A percentile compares a stretch with the other conserved stretches of the same genome.
Conservation (phyloP, 2,113 vertebrate species). For the Lutjanus erythropterus region DNA sequence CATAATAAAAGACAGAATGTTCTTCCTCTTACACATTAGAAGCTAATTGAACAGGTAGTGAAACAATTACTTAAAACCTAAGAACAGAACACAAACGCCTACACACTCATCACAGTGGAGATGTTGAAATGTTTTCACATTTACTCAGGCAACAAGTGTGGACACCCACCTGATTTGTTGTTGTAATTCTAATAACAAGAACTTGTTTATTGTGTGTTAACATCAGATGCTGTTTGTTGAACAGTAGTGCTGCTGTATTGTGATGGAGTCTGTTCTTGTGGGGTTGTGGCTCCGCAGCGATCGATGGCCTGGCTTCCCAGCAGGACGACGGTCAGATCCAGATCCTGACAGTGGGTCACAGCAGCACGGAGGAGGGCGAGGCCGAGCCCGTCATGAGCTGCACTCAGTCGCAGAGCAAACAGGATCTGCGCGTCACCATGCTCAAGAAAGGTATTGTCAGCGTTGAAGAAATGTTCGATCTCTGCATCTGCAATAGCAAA, state of each 20-base stretch:
- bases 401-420: constrained; percentile 88
- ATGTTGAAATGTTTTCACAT: background rate
- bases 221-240: background rate
- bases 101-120: background rate
- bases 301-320: constrained; percentile 90
- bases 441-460: constrained; percentile 93
- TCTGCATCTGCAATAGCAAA: background rate
- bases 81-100: constrained; percentile 21
- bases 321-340: constrained; percentile 92
- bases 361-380: constrained; percentile 86
- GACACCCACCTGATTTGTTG: background rate
- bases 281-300: constrained; percentile 86
- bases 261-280: constrained; percentile 51
- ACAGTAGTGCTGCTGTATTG: background rate
- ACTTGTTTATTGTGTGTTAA: background rate
- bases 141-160: background rate
- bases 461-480: constrained; percentile 89
- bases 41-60: constrained; percentile 50
- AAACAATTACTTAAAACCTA: constrained; percentile 4
- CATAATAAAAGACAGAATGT: constrained; percentile 50
- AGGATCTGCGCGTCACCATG: constrained; percentile 94
- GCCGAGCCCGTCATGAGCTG: constrained; percentile 87
- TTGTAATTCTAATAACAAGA: background rate
- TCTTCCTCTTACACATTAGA: constrained; percentile 26
- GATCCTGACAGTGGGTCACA: constrained; percentile 91